These are phyloP conservation scores for Thoracochromis brauschi DNA, from an alignment of 2,113 vertebrate species.

Conservation along the genomic window DNA sequence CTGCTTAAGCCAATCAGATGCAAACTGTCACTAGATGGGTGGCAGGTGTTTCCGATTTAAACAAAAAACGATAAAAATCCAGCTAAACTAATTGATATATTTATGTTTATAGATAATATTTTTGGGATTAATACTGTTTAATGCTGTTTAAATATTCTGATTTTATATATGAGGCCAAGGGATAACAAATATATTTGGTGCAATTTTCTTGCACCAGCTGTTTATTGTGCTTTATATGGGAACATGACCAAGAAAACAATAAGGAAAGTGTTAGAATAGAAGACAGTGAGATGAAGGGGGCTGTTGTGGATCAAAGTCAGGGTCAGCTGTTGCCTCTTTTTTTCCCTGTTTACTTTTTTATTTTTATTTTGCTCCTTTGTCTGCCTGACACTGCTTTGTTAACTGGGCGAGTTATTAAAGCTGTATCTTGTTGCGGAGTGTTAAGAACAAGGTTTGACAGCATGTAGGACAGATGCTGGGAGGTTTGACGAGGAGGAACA, in stretches of 20 bases:
- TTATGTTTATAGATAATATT: conserved; percentile 73
- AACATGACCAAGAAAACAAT: conserved; percentile 40
- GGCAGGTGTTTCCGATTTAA: conserved; percentile 74
- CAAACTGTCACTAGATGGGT: conserved; percentile 56
- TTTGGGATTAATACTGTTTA: conserved; percentile 67
- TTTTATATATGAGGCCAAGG: conserved; percentile 69
- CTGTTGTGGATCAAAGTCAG: conserved; percentile 44
- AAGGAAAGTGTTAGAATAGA: conserved; percentile 8
- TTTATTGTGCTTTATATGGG: conserved; percentile 50
- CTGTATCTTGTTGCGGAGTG: background rate
- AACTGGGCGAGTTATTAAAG: background rate
- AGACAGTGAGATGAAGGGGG: background rate
- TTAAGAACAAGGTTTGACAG: background rate
- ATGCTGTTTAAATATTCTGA: conserved; percentile 65
- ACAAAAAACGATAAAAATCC: conserved; percentile 9
- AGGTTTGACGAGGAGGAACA: background rate
- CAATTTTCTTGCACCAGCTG: conserved; percentile 31
- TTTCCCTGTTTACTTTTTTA: background rate
- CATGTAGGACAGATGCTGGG: conserved; percentile 10
- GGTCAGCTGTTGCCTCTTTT: conserved; percentile 22
- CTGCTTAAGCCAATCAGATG: conserved; percentile 61
- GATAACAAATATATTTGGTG: conserved; percentile 64
- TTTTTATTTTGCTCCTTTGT: background rate
- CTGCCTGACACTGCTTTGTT: background rate
- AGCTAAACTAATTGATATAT: conserved; percentile 70